Evolutionary conservation across 2,797 vertebrate species (phyloP).

Genomic region (Mustela erminea): DNA sequence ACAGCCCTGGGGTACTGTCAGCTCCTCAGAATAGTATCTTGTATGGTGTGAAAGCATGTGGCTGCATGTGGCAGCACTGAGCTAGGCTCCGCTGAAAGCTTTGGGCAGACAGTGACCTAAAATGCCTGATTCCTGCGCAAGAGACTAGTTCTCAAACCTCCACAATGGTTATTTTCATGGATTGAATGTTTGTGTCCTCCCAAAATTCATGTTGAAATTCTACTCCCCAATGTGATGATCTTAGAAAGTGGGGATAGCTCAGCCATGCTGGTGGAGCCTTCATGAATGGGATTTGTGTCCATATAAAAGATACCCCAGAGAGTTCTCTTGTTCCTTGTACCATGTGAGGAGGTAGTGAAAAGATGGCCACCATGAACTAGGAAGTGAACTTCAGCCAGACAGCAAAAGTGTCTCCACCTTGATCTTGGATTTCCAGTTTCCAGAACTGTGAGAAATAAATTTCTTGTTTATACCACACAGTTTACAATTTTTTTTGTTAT

Average conservation of each 20-base stretch:
- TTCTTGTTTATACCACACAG: neutral
- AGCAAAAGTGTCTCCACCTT: neutral
- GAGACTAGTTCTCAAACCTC: neutral
- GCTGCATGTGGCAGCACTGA: fast-evolving
- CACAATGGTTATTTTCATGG: neutral
- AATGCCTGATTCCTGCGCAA: fast-evolving
- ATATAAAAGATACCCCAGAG: neutral
- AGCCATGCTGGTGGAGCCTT: neutral
- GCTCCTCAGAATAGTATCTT: neutral
- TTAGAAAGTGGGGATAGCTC: neutral
- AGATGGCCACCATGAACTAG: neutral
- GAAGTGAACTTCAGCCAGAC: neutral
- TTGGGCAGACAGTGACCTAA: neutral
- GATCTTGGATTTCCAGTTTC: neutral
- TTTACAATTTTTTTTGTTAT: neutral
- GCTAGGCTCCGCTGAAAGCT: neutral
- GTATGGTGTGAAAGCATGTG: neutral
- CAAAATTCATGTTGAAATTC: neutral
- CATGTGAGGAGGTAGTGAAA: neutral
- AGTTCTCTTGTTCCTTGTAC: neutral
- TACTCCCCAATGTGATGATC: neutral
- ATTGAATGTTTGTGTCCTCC: neutral
- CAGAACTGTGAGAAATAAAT: neutral
- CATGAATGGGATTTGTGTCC: neutral
- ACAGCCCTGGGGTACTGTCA: neutral